Evolutionary conservation across 1,140 invertebrate genomes (phyloP), one percentile per base, ranked within the genome.

Genomic region (Dendrolimus punctatus): DNA sequence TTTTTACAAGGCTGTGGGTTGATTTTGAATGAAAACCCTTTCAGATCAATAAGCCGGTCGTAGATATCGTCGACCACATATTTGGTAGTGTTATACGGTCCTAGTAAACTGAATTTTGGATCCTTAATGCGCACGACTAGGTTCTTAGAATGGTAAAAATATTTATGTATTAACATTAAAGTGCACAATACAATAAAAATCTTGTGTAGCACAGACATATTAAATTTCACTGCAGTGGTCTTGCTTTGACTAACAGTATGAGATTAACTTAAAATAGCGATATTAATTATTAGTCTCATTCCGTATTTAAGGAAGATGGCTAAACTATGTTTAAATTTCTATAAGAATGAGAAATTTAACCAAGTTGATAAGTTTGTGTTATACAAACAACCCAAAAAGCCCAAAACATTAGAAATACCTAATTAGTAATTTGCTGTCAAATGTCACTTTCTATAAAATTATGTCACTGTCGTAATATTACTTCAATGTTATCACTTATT

Each of bases 21-120:
- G n/a, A 90, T 83, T 9, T 71, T 75, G 67, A 91, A 92, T 46
- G 73, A 69, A 60, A 92, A 92, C 57, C 90, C 73, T 39, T 87
- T 84, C 40, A 92, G 68, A 72, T 92, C 87, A 53, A 92, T 91
- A 40, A 90, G 70, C 44, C 66, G 60, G 8, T 65, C 56, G 40
- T 71, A 67, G 5, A 53, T 53, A 58, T 73, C 71, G 8, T 67
- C 51, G 0, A 60, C 44, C n/a, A n/a, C 6, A 6, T 45, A 8
- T 8, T 68, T 39, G 5, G 58, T 57, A 8, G 49, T 48, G 45
- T 70, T 66, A 10, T 63, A 61, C 36, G 71, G 68, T 0, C 58
- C 64, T 6, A 71, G 46, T 42, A 66, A 7, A 6, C 51, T 53
- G 40, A 73, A 73, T 44, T 65, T 49, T 6, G 68, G 68, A 7